Conservation (phyloP, 2,888 invertebrate species). For the Spicauda simplicius region DNA sequence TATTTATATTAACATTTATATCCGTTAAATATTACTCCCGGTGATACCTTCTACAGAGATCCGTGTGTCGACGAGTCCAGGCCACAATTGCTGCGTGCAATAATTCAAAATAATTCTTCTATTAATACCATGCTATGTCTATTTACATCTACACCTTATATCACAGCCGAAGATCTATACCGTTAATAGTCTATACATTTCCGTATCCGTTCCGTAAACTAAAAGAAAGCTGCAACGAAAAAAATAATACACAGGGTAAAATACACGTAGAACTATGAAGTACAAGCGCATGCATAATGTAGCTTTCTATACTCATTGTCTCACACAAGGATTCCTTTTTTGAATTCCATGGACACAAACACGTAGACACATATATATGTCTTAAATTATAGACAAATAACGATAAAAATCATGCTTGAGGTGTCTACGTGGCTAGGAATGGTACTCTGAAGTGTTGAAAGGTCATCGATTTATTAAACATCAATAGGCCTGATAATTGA, state of each 20-base stretch:
- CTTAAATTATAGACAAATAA: background rate
- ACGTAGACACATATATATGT: background rate
- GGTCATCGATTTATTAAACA: background rate
- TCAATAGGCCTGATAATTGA: background rate
- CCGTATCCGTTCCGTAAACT: slow-evolving; percentile 83
- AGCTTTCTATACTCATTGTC: too few relatives aligned
- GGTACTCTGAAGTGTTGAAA: background rate
- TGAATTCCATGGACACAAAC: background rate
- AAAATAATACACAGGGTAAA: slow-evolving; percentile 46
- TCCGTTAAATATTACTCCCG: slow-evolving; percentile 83
- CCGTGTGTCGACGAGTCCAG: slow-evolving; percentile 85
- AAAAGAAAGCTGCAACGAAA: slow-evolving; percentile 83
- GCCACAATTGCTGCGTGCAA: slow-evolving; percentile 84
- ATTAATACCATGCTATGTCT: slow-evolving; percentile 55
- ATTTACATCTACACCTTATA: slow-evolving; percentile 68
- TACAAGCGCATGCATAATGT: background rate
- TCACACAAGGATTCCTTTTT: too few relatives aligned
- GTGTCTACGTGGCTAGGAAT: background rate
- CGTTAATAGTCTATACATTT: slow-evolving; percentile 79
- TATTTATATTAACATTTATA: background rate
- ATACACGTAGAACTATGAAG: background rate
- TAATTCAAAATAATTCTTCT: slow-evolving; percentile 68
- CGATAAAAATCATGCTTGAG: background rate
- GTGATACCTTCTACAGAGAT: slow-evolving; percentile 87
- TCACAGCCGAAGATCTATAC: slow-evolving; percentile 79